Evolutionary conservation across 2,113 vertebrate genomes (phyloP).

Genomic region (Eptatretus burgeri): DNA sequence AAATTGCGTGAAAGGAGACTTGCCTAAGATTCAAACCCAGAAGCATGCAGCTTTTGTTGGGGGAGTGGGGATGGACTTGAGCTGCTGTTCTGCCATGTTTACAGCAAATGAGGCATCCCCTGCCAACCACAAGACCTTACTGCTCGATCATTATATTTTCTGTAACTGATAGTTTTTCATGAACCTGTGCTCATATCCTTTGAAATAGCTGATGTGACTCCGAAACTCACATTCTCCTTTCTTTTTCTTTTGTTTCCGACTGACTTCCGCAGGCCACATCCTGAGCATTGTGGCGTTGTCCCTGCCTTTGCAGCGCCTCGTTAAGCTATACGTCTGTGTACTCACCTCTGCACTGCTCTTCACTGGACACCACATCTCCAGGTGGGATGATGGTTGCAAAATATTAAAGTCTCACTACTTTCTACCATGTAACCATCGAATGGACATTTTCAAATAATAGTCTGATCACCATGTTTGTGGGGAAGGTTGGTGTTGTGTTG

Average conservation of each 20-base stretch:
- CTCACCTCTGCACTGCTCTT: slow-evolving; percentile 27
- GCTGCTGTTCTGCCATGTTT: too few species aligned
- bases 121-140: neutral
- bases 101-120: too few species aligned
- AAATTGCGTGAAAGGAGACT: too few species aligned
- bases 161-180: neutral
- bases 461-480: too few species aligned
- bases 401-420: neutral
- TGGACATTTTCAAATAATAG: too few species aligned
- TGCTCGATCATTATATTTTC: neutral
- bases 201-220: too few species aligned
- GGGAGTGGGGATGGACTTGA: too few species aligned
- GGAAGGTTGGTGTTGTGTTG: too few species aligned
- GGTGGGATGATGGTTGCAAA: slow-evolving; percentile 17
- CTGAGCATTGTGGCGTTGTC: slow-evolving; percentile 25
- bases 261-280: slow-evolving; percentile 23
- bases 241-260: too few species aligned
- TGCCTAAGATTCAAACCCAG: too few species aligned
- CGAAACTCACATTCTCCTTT: neutral
- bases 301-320: slow-evolving; percentile 30
- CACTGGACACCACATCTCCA: slow-evolving; percentile 30
- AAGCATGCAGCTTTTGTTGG: too few species aligned
- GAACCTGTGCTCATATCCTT: neutral
- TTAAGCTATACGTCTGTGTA: slow-evolving; percentile 36
- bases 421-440: too few species aligned